phyloP scores from a whole-genome alignment of 2,113 vertebrate genomes.

The Mormoops blainvillei region DNA sequence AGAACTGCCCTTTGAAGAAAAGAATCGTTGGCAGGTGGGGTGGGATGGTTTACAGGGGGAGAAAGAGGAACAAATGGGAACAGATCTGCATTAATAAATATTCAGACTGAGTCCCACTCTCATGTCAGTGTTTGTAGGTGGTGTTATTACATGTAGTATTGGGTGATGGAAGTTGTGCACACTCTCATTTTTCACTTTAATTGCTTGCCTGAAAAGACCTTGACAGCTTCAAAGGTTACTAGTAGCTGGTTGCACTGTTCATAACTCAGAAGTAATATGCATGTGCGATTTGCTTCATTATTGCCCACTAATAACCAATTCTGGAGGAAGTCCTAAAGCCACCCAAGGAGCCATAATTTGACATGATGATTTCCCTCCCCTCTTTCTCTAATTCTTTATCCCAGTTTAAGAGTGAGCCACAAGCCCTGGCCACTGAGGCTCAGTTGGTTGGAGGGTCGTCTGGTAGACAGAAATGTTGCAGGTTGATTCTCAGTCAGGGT shows the following conservation, averaged over 20 bases:
- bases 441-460: no score
- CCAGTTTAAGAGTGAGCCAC: neutral
- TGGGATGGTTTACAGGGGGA: neutral
- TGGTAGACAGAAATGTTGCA: no score
- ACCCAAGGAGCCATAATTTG: conserved; percentile 38
- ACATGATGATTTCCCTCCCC: conserved; percentile 21
- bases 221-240: conserved; percentile 81
- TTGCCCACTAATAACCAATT: conserved; percentile 75
- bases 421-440: neutral
- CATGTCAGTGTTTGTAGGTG: conserved; percentile 61
- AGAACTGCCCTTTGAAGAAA: conserved; percentile 60
- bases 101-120: conserved; percentile 44
- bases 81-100: conserved; percentile 65
- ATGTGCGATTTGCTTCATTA: conserved; percentile 70
- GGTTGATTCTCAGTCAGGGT: no score
- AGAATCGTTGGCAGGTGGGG: conserved; percentile 5
- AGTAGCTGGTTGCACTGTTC: conserved; percentile 72
- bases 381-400: neutral
- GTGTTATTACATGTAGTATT: conserved; percentile 62
- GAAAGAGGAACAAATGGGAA: conserved; percentile 57
- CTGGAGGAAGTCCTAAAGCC: conserved; percentile 51
- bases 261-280: conserved; percentile 61
- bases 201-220: conserved; percentile 78
- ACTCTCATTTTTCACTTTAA: conserved; percentile 84
- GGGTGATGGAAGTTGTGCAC: conserved; percentile 63